phyloP scores from a whole-genome alignment of 2,113 vertebrate genomes.

The Psilopogon haemacephalus region DNA sequence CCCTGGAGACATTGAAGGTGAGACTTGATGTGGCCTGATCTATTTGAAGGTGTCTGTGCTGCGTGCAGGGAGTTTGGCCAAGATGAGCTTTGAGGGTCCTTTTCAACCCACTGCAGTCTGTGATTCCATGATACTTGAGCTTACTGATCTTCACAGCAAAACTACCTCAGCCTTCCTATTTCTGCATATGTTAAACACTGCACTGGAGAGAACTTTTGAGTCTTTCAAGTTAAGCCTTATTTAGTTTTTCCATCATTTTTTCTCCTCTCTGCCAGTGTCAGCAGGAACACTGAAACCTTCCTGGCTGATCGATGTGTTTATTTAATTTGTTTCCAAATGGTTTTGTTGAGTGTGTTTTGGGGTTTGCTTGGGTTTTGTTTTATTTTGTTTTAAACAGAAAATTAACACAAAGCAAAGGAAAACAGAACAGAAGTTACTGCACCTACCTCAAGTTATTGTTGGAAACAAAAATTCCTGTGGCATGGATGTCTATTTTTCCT shows the following conservation, averaged over 20 bases:
- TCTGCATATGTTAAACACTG: background rate
- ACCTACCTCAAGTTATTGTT: background rate
- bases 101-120: background rate
- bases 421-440: conserved; percentile 41
- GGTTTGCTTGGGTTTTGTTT: too few species aligned
- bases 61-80: too few species aligned
- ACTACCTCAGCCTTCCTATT: background rate
- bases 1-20: too few species aligned
- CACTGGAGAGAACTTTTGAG: background rate
- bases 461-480: background rate
- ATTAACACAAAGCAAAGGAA: conserved; percentile 20
- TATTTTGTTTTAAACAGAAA: background rate
- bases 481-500: conserved; percentile 13
- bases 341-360: background rate
- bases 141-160: background rate
- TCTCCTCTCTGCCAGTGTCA: conserved; percentile 41
- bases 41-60: too few species aligned
- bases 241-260: conserved; percentile 55
- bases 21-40: too few species aligned
- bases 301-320: conserved; percentile 43
- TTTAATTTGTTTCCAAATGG: conserved; percentile 58
- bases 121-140: background rate
- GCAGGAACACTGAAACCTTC: conserved; percentile 39
- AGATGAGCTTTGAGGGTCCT: background rate
- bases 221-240: conserved; percentile 5